phyloP scores from a whole-genome alignment of 2,888 invertebrate genomes.

The Phytoseiulus persimilis region DNA sequence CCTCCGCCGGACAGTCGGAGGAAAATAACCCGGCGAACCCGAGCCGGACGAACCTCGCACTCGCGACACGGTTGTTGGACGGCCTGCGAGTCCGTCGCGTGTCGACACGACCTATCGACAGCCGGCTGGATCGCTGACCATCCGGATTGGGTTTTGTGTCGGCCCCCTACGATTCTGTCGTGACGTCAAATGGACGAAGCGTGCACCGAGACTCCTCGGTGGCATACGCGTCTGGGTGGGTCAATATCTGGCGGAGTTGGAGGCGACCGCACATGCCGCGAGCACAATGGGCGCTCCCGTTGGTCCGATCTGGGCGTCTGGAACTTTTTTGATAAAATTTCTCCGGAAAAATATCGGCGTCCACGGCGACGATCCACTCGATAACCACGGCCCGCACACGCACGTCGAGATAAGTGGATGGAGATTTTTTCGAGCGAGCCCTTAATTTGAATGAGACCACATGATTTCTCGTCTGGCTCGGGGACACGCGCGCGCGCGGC shows the following conservation, averaged over 20 bases:
- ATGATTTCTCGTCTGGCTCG: not conserved
- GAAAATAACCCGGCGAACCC: not conserved
- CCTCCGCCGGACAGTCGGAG: not conserved
- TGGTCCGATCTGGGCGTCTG: not conserved
- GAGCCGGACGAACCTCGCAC: too few species aligned
- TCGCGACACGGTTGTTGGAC: too few species aligned
- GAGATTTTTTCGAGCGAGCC: not conserved
- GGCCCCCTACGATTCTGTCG: not conserved
- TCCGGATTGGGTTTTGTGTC: not conserved
- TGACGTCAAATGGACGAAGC: not conserved
- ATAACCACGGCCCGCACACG: not conserved
- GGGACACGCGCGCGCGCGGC: not conserved
- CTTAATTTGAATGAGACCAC: not conserved
- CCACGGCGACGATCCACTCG: not conserved
- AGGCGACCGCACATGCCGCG: not conserved
- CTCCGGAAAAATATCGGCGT: not conserved
- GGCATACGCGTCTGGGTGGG: not conserved
- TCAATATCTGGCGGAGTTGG: not conserved
- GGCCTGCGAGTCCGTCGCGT: not conserved
- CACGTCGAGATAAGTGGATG: not conserved
- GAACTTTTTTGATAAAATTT: not conserved
- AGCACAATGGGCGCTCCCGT: not conserved
- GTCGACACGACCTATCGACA: not conserved
- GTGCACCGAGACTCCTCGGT: not conserved
- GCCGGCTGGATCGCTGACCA: not conserved